Evolutionary conservation across 2,113 vertebrate species (phyloP).

Genomic region (Brachirus orientalis): DNA sequence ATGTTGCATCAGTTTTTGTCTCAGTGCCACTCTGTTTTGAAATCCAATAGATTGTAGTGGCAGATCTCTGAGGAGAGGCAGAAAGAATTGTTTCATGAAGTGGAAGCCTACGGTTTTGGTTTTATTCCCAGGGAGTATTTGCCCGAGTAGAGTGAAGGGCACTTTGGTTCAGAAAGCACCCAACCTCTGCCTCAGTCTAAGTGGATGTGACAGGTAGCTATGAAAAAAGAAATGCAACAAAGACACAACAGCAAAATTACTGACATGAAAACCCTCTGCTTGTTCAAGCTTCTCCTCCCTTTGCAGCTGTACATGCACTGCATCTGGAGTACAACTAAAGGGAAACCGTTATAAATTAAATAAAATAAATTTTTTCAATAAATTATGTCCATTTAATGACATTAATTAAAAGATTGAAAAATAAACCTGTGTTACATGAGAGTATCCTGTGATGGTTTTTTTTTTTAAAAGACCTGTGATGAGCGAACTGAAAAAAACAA

Average conservation of each 20-base stretch:
- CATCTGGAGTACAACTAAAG: conserved; percentile 37
- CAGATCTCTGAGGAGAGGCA: conserved; percentile 66
- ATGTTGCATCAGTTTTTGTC: conserved; percentile 51
- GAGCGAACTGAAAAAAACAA: conserved; percentile 16
- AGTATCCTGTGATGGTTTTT: conserved; percentile 2
- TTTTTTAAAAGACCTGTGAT: conserved; percentile 26
- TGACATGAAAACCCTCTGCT: conserved; percentile 62
- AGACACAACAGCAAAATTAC: conserved; percentile 58
- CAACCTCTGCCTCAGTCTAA: conserved; percentile 62
- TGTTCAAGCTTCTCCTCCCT: not conserved
- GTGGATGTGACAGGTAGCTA: conserved; percentile 71
- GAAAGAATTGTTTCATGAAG: conserved; percentile 73
- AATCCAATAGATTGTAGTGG: conserved; percentile 64
- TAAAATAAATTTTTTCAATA: too few species aligned
- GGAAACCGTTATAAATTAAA: too few species aligned
- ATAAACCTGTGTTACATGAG: too few species aligned
- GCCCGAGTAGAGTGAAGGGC: conserved; percentile 67
- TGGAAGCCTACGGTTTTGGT: conserved; percentile 72
- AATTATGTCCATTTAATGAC: too few species aligned
- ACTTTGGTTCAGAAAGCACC: conserved; percentile 68
- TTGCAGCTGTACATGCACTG: conserved; percentile 11
- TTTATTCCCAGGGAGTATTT: conserved; percentile 70
- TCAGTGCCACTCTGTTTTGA: conserved; percentile 61
- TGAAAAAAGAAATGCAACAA: conserved; percentile 49
- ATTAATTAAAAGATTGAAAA: too few species aligned